Evolutionary conservation across 2,113 vertebrate species (phyloP).

Genomic region (Uria lomvia): DNA sequence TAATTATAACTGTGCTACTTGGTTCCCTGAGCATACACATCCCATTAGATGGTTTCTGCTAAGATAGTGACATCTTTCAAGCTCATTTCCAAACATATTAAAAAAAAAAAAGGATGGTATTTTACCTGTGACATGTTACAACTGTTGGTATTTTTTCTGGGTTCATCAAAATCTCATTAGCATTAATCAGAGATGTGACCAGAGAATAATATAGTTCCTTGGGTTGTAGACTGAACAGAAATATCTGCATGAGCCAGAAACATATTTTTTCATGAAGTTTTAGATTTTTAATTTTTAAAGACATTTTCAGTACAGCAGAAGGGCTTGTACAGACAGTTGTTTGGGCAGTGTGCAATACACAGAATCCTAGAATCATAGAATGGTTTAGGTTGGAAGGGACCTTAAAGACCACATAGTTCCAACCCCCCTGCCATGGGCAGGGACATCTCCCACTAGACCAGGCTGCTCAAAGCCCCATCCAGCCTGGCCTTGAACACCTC

Average conservation of each 20-base stretch:
- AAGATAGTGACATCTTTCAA: conserved; percentile 43
- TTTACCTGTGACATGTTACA: conserved; percentile 9
- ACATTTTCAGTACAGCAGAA: not conserved
- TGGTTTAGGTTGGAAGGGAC: not conserved
- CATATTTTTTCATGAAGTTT: not conserved
- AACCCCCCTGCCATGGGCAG: not conserved
- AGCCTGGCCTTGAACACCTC: not conserved
- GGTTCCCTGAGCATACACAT: conserved; percentile 52
- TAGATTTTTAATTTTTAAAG: not conserved
- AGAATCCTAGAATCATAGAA: not conserved
- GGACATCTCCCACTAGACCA: not conserved
- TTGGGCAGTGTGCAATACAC: not conserved
- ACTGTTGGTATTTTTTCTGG: conserved; percentile 15
- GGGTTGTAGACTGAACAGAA: not conserved
- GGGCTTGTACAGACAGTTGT: not conserved
- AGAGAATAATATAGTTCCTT: not conserved
- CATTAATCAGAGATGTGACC: not conserved
- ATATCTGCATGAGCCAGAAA: not conserved
- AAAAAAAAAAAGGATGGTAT: not conserved
- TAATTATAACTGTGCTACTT: conserved; percentile 65
- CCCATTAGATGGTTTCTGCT: conserved; percentile 61
- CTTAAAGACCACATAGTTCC: not conserved
- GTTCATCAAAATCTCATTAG: not conserved
- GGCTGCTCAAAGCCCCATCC: not conserved
- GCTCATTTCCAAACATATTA: conserved; percentile 35